These are phyloP conservation scores for Rugalucina vietnamica DNA, from an alignment of 2,888 invertebrate species.

Conservation along the genomic window DNA sequence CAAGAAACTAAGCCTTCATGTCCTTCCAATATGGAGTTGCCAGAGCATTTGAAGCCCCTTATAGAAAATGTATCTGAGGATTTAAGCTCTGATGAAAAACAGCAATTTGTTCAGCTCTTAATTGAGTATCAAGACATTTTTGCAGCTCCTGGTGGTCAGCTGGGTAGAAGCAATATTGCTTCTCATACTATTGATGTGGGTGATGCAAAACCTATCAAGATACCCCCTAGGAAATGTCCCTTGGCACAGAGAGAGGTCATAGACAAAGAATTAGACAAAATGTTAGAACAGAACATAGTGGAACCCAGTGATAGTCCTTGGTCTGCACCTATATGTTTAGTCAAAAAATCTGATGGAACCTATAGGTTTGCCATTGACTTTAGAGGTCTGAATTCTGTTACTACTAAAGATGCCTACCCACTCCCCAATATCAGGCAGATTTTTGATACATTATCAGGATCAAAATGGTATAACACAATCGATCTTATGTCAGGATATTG, in stretches of 20 bases:
- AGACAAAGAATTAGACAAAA: background rate
- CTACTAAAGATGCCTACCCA: background rate
- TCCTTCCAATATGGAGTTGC: too few relatives aligned
- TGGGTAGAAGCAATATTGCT: background rate
- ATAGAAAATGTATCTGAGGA: background rate
- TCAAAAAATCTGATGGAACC: background rate
- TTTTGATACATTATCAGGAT: background rate
- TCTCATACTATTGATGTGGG: background rate
- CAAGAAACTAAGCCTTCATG: too few relatives aligned
- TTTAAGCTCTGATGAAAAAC: background rate
- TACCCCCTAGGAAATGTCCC: background rate
- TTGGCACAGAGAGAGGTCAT: background rate
- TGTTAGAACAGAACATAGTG: conserved; percentile 7
- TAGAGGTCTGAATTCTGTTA: background rate
- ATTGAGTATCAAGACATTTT: background rate
- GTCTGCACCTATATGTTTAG: conserved; percentile 24
- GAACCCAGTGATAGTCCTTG: conserved; percentile 38
- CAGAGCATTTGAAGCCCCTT: background rate
- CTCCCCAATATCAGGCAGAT: background rate
- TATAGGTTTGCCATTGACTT: background rate
- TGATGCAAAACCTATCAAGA: background rate
- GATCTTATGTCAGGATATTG: background rate
- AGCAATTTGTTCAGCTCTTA: background rate
- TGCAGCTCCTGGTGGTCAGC: background rate
- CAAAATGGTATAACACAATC: background rate